Conservation (phyloP, 2,888 invertebrate species). For the Smittia sp. region DNA sequence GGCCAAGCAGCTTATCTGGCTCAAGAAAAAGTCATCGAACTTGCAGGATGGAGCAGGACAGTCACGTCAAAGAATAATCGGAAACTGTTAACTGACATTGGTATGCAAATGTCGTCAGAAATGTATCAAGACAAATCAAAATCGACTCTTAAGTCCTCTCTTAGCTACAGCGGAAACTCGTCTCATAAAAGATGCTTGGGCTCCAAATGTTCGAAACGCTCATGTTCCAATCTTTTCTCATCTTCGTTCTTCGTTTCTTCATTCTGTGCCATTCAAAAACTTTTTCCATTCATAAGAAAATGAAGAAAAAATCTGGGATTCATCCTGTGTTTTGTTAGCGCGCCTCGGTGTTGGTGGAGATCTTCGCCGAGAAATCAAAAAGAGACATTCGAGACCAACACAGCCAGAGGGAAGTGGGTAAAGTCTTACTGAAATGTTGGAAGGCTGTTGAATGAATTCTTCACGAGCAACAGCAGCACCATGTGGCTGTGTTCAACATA, state of each 20-base stretch:
- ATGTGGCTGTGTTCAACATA: constrained; percentile 30
- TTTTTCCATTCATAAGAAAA: constrained; percentile 28
- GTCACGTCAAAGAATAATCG: no score
- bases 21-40: no score
- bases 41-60: no score
- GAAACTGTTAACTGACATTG: no score
- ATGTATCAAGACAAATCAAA: not conserved
- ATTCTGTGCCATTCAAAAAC: constrained; percentile 15
- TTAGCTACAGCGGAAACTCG: constrained; percentile 3
- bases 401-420: constrained; percentile 36
- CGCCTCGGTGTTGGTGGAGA: constrained; percentile 19
- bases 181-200: not conserved
- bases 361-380: constrained; percentile 7
- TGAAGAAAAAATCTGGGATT: constrained; percentile 19
- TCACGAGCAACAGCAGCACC: not conserved
- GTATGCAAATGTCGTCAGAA: constrained; percentile 8
- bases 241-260: not conserved
- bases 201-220: constrained; percentile 15
- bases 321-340: constrained; percentile 11
- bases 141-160: not conserved
- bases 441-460: constrained; percentile 30
- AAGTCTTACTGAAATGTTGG: constrained; percentile 34
- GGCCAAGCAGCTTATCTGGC: no score
- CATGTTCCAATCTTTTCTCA: not conserved
- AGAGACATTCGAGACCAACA: constrained; percentile 33